Percentiles rank a stretch among this genome's conserved stretches.
Conservation (phyloP, 37 sponge, comb jelly and placozoan species). For the Eunapius fragilis region DNA sequence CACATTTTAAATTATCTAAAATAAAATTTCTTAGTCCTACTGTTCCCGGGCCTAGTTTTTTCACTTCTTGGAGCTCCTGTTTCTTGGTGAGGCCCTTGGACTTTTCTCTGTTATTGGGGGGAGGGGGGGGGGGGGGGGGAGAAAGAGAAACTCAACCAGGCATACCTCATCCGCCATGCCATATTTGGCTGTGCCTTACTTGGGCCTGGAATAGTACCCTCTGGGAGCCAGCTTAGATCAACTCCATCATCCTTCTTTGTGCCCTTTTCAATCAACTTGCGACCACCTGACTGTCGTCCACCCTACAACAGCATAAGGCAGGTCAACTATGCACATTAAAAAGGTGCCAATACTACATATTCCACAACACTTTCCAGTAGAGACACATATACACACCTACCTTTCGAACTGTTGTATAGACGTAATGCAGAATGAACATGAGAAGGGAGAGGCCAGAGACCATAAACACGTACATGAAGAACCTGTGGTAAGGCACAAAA, state of each 20-base stretch:
- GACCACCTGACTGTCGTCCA: conserved; percentile 12
- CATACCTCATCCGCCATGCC: background rate
- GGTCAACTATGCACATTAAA: background rate
- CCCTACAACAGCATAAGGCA: background rate
- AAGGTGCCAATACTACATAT: background rate
- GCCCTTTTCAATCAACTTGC: conserved; percentile 68
- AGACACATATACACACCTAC: conserved; percentile 24
- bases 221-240: conserved; percentile 78
- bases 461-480: conserved; percentile 97
- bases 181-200: background rate
- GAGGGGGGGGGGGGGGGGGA: background rate
- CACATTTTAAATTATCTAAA: background rate
- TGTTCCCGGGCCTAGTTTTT: background rate
- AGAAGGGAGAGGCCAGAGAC: conserved; percentile 79
- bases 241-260: conserved; percentile 70
- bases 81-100: conserved; percentile 48
- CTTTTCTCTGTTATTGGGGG: conserved; percentile 42
- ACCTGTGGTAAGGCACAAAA: conserved; percentile 14
- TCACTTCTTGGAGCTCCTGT: conserved; percentile 34
- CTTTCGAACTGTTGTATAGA: conserved; percentile 55
- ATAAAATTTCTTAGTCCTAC: background rate
- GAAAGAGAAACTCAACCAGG: too few relatives aligned
- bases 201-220: conserved; percentile 57
- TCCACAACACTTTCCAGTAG: background rate
- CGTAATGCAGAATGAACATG: conserved; percentile 86